Conservation (phyloP, 2,888 invertebrate species). For the Rhamphomyia laevipes region DNA sequence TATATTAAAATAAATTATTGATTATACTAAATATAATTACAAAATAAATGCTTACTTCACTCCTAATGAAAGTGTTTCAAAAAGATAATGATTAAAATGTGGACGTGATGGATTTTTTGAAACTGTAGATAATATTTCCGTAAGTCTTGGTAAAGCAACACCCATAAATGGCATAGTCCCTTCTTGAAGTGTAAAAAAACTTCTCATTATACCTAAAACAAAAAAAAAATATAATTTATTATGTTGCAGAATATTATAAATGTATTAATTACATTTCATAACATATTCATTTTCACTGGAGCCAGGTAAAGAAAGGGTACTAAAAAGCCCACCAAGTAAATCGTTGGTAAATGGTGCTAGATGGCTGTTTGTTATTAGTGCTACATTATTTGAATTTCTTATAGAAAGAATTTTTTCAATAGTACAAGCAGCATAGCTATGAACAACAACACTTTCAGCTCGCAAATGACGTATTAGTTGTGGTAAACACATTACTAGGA, state of each 20-base stretch:
- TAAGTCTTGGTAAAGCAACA: slow-evolving; percentile 71
- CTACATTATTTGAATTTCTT: slow-evolving; percentile 45
- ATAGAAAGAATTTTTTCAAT: slow-evolving; percentile 79
- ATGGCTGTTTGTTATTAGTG: slow-evolving; percentile 47
- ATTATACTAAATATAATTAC: background rate
- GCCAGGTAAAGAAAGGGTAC: slow-evolving; percentile 55
- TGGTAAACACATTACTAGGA: slow-evolving; percentile 63
- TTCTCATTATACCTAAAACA: slow-evolving; percentile 69
- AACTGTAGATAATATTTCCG: slow-evolving; percentile 67
- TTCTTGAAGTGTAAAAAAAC: slow-evolving; percentile 70
- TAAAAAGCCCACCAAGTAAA: slow-evolving; percentile 65
- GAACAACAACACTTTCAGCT: slow-evolving; percentile 74
- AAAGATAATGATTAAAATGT: slow-evolving; percentile 96
- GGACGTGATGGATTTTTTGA: slow-evolving; percentile 93
- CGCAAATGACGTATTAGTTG: slow-evolving; percentile 64
- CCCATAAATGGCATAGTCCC: slow-evolving; percentile 67
- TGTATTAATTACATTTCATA: slow-evolving; percentile 57
- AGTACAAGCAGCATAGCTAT: slow-evolving; percentile 88
- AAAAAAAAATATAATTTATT: slow-evolving; percentile 6
- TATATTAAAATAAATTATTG: slow-evolving; percentile 28
- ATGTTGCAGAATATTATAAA: background rate
- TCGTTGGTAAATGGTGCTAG: slow-evolving; percentile 55
- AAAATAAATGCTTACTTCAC: slow-evolving; percentile 51
- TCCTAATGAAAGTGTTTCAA: slow-evolving; percentile 84
- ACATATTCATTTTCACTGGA: slow-evolving; percentile 93